Evolutionary conservation across 2,113 vertebrate species (phyloP).

Genomic region (Tiliqua scincoides): DNA sequence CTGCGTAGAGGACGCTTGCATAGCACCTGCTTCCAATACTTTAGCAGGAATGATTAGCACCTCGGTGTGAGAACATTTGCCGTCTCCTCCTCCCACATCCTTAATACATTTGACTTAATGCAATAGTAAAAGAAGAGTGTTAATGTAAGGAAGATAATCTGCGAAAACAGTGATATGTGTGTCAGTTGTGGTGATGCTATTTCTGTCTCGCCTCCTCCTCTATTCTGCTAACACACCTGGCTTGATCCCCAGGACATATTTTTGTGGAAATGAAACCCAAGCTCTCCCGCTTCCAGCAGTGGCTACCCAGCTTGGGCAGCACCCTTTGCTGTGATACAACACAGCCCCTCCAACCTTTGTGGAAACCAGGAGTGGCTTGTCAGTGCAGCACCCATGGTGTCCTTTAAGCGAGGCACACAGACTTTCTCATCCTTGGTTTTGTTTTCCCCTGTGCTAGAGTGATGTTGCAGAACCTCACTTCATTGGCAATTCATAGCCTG

Average conservation of each 20-base stretch:
- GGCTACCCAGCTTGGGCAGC: background rate
- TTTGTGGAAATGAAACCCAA: background rate
- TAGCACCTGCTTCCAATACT: background rate
- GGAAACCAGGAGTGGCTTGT: background rate
- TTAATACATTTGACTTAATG: background rate
- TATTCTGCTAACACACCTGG: background rate
- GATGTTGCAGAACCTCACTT: background rate
- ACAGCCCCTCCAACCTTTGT: background rate
- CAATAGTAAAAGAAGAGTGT: background rate
- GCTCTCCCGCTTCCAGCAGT: background rate
- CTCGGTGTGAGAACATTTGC: background rate
- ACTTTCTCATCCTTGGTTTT: background rate
- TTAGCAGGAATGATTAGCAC: constrained; percentile 3
- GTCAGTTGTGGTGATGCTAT: background rate
- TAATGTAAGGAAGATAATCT: background rate
- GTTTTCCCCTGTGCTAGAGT: background rate
- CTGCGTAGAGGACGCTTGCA: background rate
- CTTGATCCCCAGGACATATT: background rate
- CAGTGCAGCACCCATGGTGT: background rate
- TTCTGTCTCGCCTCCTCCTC: background rate
- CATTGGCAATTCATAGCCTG: background rate
- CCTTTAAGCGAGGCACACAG: background rate
- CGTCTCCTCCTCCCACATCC: background rate
- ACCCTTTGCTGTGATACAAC: background rate
- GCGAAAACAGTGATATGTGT: background rate